These are phyloP conservation scores for Hestina assimilis DNA, from an alignment of 1,140 invertebrate genomes.

Conservation along the genomic window DNA sequence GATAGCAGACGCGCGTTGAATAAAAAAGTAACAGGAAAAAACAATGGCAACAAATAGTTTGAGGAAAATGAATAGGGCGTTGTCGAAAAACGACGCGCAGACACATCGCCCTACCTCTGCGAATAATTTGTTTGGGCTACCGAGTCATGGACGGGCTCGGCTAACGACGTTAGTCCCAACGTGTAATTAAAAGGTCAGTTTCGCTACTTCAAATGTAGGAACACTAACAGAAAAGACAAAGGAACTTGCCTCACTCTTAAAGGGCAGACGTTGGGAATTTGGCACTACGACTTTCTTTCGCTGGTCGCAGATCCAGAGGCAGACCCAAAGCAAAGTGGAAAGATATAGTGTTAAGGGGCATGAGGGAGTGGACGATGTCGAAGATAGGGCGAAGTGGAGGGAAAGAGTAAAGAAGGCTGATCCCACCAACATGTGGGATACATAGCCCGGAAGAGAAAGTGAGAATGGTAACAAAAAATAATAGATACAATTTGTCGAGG, in stretches of 20 bases:
- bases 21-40: too few species aligned
- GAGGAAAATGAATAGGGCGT: background rate
- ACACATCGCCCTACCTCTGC: conserved; percentile 29
- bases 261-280: too few species aligned
- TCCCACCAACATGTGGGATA: background rate
- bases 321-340: background rate
- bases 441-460: too few species aligned
- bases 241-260: conserved; percentile 23
- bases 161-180: conserved; percentile 23
- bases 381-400: background rate
- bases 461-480: too few species aligned
- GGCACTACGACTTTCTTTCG: too few species aligned
- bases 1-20: too few species aligned
- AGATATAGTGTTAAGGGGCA: background rate
- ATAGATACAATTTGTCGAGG: too few species aligned
- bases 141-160: conserved; percentile 19
- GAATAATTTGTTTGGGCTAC: conserved; percentile 21
- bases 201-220: conserved; percentile 26
- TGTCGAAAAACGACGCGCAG: conserved; percentile 14
- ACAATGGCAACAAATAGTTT: too few species aligned
- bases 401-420: background rate
- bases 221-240: conserved; percentile 26
- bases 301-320: background rate
- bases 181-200: conserved; percentile 19
- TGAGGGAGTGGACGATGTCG: background rate